Evolutionary conservation across 1,140 invertebrate species (phyloP).

Genomic region (Formica selysi): DNA sequence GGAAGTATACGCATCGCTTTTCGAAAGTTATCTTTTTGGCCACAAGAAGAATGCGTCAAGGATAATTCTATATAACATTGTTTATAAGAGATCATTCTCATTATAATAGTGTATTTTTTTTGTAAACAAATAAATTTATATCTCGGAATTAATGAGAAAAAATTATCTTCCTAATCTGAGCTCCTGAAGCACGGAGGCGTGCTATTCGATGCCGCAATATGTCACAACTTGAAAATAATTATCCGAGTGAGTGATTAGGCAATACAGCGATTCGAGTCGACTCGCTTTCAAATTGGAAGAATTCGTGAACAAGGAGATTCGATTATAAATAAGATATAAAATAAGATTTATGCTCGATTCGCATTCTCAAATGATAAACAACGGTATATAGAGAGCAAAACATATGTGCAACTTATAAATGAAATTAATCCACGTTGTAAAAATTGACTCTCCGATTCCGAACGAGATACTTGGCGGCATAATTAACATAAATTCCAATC

Average conservation of each 20-base stretch:
- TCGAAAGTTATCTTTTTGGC: not conserved
- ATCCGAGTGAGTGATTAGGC: not conserved
- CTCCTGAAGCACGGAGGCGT: not conserved
- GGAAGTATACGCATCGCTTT: not conserved
- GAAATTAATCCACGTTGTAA: conserved; percentile 1
- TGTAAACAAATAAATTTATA: not conserved
- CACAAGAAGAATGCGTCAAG: not conserved
- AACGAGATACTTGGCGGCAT: not conserved
- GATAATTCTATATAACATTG: no score
- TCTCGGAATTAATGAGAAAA: not conserved
- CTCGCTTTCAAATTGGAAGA: not conserved
- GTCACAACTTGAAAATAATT: not conserved
- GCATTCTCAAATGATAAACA: not conserved
- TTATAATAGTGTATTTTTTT: not conserved
- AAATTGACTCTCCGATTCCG: not conserved
- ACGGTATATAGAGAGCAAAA: not conserved
- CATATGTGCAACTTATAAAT: not conserved
- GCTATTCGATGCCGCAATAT: not conserved
- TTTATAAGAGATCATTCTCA: no score
- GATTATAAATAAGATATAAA: not conserved
- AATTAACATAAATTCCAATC: conserved; percentile 32
- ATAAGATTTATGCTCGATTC: not conserved
- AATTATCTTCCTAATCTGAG: not conserved
- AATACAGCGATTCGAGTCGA: not conserved
- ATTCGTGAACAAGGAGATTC: not conserved